Conservation (phyloP, 92 coral and sea anemone species). For the Paramuricea clavata region DNA sequence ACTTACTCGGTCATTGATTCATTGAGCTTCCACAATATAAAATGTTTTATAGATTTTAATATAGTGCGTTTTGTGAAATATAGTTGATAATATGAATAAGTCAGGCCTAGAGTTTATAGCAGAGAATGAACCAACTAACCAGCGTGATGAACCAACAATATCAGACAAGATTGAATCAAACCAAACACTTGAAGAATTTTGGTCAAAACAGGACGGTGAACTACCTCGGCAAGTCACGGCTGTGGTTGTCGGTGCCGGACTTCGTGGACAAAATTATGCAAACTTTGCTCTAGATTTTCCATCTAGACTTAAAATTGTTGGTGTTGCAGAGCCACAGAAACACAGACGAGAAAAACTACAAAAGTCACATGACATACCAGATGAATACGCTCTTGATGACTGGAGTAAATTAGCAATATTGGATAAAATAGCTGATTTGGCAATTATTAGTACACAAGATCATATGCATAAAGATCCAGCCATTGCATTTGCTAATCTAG, state of each 20-base stretch:
- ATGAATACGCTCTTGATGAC: not conserved
- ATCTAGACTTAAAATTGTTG: constrained; percentile 18
- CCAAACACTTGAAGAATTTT: not conserved
- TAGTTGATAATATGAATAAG: too few species aligned
- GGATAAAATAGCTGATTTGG: constrained; percentile 31
- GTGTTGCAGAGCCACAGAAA: constrained; percentile 7
- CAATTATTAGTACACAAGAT: constrained; percentile 11
- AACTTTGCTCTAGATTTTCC: constrained; percentile 18
- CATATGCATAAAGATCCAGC: constrained; percentile 29
- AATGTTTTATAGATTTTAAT: too few species aligned
- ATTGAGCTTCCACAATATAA: too few species aligned
- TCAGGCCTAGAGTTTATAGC: too few species aligned
- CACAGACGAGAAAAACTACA: not conserved
- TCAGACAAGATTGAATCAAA: not conserved
- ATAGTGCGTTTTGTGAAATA: too few species aligned
- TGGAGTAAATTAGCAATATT: constrained; percentile 6
- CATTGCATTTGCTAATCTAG: constrained; percentile 24
- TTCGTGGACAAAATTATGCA: constrained; percentile 4
- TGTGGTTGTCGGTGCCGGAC: constrained; percentile 8
- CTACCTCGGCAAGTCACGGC: constrained; percentile 5
- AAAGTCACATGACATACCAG: not conserved
- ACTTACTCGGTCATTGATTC: too few species aligned
- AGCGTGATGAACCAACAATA: not conserved
- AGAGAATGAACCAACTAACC: too few species aligned
- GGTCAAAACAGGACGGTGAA: constrained; percentile 6